Conservation (phyloP, 2,888 invertebrate genomes). For the Mythimna ferrago region DNA sequence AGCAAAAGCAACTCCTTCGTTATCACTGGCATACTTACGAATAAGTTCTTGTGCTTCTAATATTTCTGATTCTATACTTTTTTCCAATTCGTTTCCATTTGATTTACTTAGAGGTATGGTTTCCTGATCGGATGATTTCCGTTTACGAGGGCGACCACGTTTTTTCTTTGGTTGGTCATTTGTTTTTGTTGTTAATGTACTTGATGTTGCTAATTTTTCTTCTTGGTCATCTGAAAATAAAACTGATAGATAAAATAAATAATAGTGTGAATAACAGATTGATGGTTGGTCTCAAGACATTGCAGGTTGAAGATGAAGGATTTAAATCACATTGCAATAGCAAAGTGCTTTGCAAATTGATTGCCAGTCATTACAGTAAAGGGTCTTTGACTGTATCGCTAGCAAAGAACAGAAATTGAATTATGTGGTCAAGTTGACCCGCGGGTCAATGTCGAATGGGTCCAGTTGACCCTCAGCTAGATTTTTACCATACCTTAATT, state of each 20-base stretch:
- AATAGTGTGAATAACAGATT: not conserved
- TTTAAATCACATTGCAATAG: too few relatives aligned
- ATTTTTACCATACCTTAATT: not conserved
- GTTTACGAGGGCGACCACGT: not conserved
- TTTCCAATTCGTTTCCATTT: not conserved
- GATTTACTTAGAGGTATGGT: not conserved
- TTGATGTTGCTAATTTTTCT: not conserved
- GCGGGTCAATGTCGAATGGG: too few relatives aligned
- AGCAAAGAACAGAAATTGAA: too few relatives aligned
- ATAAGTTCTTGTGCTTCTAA: constrained; percentile 24
- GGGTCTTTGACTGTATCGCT: too few relatives aligned
- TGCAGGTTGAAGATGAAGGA: too few relatives aligned
- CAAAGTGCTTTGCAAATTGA: too few relatives aligned
- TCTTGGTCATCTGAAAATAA: constrained; percentile 14
- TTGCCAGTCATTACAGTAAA: too few relatives aligned
- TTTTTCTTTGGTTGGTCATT: not conserved
- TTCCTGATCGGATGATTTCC: not conserved
- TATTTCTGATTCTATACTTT: constrained; percentile 6
- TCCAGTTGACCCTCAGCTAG: not conserved
- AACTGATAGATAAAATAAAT: not conserved
- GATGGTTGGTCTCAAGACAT: not conserved
- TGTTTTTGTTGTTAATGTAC: not conserved
- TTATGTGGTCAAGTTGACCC: too few relatives aligned
- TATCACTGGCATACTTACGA: not conserved
- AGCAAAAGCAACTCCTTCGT: not conserved